These are phyloP conservation scores for Oncorhynchus gorbuscha DNA, from an alignment of 2,113 vertebrate genomes.

Conservation along the genomic window DNA sequence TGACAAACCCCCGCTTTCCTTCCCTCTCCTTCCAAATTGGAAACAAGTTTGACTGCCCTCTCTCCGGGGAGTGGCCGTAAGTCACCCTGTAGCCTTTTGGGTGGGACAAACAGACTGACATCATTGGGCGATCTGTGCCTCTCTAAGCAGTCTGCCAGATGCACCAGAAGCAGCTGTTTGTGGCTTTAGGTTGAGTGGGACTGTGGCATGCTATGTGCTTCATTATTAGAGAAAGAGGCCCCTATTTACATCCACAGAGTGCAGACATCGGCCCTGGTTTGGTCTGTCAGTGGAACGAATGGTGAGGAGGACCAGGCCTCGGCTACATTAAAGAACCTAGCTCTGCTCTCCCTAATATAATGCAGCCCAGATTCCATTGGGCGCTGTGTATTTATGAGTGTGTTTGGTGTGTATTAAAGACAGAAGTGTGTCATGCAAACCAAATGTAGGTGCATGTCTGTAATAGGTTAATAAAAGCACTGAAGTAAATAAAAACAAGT, in stretches of 20 bases:
- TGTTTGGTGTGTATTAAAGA: background rate
- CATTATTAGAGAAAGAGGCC: background rate
- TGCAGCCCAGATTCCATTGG: background rate
- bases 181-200: slow-evolving; percentile 17
- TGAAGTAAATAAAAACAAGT: background rate
- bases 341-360: slow-evolving; percentile 21
- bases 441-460: too few relatives aligned
- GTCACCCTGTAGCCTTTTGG: slow-evolving; percentile 4
- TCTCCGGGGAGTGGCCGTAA: slow-evolving; percentile 1
- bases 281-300: background rate
- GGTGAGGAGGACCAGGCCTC: background rate
- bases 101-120: slow-evolving; percentile 31
- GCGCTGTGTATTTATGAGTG: background rate
- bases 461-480: too few relatives aligned
- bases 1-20: background rate
- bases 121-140: slow-evolving; percentile 49
- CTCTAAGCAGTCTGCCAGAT: slow-evolving; percentile 69
- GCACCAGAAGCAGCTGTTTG: slow-evolving; percentile 40
- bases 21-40: slow-evolving; percentile 14
- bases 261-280: background rate
- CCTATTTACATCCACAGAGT: background rate
- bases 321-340: slow-evolving; percentile 28
- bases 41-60: background rate
- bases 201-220: background rate
- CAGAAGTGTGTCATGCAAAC: too few relatives aligned